phyloP scores from a whole-genome alignment of 2,888 invertebrate species.

The Plutella xylostella region DNA sequence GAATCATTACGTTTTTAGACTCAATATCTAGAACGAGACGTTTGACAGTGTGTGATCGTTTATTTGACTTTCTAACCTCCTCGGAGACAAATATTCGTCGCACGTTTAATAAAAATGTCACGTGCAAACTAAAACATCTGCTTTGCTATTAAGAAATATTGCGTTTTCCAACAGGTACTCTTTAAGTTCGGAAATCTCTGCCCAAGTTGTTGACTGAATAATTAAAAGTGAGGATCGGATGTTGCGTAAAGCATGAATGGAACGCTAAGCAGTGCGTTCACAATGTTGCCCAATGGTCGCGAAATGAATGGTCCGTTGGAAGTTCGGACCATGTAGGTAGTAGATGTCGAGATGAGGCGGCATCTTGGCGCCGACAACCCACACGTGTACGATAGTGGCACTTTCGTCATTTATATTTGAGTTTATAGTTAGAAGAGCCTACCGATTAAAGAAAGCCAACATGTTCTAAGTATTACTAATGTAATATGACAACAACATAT shows the following conservation, averaged over 20 bases:
- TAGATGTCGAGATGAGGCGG: constrained; percentile 38
- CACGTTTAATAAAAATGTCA: too few species aligned
- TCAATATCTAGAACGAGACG: constrained; percentile 27
- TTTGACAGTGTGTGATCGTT: too few species aligned
- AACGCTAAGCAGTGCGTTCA: constrained; percentile 56
- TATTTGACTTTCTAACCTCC: constrained; percentile 18
- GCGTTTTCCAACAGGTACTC: too few species aligned
- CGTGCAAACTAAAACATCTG: too few species aligned
- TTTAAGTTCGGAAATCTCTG: background rate
- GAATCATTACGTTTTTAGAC: constrained; percentile 29
- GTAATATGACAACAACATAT: too few species aligned
- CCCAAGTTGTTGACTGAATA: background rate
- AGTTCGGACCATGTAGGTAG: constrained; percentile 24
- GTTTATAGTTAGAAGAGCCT: constrained; percentile 25
- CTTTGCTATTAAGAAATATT: too few species aligned
- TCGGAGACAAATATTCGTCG: constrained; percentile 15
- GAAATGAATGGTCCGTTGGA: constrained; percentile 47
- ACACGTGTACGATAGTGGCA: constrained; percentile 64
- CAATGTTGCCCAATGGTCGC: constrained; percentile 57
- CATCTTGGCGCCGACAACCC: constrained; percentile 61
- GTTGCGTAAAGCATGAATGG: constrained; percentile 58
- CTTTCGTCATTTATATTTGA: constrained; percentile 61
- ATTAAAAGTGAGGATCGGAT: constrained; percentile 25
- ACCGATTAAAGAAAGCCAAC: constrained; percentile 55
- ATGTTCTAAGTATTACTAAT: too few species aligned